Conservation (phyloP, 2,888 invertebrate species). For the Empis stercorea region DNA sequence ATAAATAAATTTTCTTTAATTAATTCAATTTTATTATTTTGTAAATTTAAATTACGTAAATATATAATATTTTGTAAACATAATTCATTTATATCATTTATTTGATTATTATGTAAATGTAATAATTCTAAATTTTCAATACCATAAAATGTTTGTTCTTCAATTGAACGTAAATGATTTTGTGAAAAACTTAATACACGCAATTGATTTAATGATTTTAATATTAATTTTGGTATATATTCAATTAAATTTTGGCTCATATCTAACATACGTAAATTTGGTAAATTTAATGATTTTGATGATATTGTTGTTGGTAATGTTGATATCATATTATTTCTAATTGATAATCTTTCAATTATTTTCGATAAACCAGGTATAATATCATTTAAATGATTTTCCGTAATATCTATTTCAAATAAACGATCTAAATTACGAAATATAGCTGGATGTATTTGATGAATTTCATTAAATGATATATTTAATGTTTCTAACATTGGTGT, state of each 20-base stretch:
- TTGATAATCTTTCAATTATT: slow-evolving; percentile 60
- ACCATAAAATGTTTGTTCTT: slow-evolving; percentile 56
- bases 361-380: slow-evolving; percentile 66
- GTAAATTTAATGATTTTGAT: slow-evolving; percentile 54
- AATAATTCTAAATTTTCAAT: slow-evolving; percentile 55
- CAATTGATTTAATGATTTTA: slow-evolving; percentile 53
- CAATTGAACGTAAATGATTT: slow-evolving; percentile 57
- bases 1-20: slow-evolving; percentile 56
- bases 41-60: slow-evolving; percentile 57
- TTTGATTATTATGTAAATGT: slow-evolving; percentile 61
- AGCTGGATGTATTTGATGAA: slow-evolving; percentile 57
- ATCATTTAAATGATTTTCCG: slow-evolving; percentile 57
- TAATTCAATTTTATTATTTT: slow-evolving; percentile 61
- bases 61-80: slow-evolving; percentile 49
- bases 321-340: slow-evolving; percentile 58
- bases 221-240: slow-evolving; percentile 49
- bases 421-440: slow-evolving; percentile 62
- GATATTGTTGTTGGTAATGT: slow-evolving; percentile 42
- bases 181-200: slow-evolving; percentile 56
- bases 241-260: slow-evolving; percentile 62
- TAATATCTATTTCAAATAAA: slow-evolving; percentile 66
- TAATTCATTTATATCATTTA: slow-evolving; percentile 51
- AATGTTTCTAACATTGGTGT: slow-evolving; percentile 62
- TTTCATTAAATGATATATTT: slow-evolving; percentile 63
- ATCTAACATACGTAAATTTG: slow-evolving; percentile 59